phyloP scores from a whole-genome alignment of 1,140 invertebrate genomes.

The Elymnias hypermnestra region DNA sequence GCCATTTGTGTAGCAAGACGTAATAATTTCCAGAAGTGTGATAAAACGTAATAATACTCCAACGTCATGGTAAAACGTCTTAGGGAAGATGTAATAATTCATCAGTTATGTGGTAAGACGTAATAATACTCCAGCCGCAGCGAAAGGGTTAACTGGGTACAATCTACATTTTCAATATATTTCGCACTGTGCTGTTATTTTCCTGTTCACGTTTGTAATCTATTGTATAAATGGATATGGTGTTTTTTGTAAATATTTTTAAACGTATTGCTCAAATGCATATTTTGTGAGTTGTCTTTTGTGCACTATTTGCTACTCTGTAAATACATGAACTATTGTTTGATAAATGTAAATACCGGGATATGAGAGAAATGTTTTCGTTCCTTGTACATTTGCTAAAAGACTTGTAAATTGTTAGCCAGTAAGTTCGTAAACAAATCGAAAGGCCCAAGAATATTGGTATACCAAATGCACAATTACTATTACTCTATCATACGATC shows the following conservation, averaged over 20 bases:
- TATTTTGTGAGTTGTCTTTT: conserved; percentile 74
- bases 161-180: too few species aligned
- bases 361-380: conserved; percentile 44
- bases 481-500: conserved; percentile 29
- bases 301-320: conserved; percentile 71
- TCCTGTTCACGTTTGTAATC: conserved; percentile 30
- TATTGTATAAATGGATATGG: conserved; percentile 43
- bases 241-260: conserved; percentile 68
- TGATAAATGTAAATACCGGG: conserved; percentile 51
- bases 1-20: too few species aligned
- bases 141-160: too few species aligned
- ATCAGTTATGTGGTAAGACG: too few species aligned
- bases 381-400: conserved; percentile 27
- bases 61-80: too few species aligned
- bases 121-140: too few species aligned
- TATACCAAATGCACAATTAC: conserved; percentile 70
- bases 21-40: too few species aligned
- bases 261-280: conserved; percentile 74
- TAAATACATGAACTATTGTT: conserved; percentile 52
- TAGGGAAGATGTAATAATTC: too few species aligned
- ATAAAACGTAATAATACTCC: too few species aligned
- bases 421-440: conserved; percentile 49
- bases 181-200: conserved; percentile 33
- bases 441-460: conserved; percentile 63
- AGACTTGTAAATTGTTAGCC: conserved; percentile 44